Conservation (phyloP, 2,797 vertebrate species). For the Novumbra hubbsi region DNA sequence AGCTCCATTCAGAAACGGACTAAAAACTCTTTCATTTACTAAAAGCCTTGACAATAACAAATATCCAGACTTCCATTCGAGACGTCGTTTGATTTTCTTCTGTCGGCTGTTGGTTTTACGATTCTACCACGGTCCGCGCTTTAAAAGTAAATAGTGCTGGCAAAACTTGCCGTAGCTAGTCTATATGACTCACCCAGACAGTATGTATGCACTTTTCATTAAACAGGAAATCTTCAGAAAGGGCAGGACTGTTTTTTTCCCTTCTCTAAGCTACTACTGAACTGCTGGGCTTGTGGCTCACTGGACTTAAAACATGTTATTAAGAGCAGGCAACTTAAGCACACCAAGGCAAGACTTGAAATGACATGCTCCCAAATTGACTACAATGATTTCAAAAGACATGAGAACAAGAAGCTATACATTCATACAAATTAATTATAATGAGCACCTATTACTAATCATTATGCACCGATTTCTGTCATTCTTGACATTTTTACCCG, state of each 20-base stretch:
- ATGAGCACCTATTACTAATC: neutral
- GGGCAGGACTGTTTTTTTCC: slow-evolving; percentile 56
- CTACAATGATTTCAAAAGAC: neutral
- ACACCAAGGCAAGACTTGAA: slow-evolving; percentile 49
- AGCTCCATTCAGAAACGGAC: slow-evolving; percentile 62
- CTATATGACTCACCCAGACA: slow-evolving; percentile 53
- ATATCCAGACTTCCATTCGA: slow-evolving; percentile 25
- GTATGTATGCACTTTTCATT: slow-evolving; percentile 49
- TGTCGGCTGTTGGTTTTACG: slow-evolving; percentile 43
- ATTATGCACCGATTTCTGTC: neutral
- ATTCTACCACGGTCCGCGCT: slow-evolving; percentile 33
- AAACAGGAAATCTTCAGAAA: slow-evolving; percentile 75
- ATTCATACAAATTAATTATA: neutral
- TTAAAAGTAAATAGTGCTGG: slow-evolving; percentile 35
- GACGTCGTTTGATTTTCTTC: slow-evolving; percentile 10
- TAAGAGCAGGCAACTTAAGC: slow-evolving; percentile 43
- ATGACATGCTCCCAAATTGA: slow-evolving; percentile 55
- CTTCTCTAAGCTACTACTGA: slow-evolving; percentile 27
- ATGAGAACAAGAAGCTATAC: neutral
- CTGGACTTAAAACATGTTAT: slow-evolving; percentile 59
- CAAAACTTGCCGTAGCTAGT: slow-evolving; percentile 34
- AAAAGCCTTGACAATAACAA: slow-evolving; percentile 30
- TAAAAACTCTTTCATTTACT: slow-evolving; percentile 43
- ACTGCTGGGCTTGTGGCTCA: slow-evolving; percentile 39
- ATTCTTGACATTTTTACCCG: neutral